Evolutionary conservation across 2,797 vertebrate species (phyloP), one percentile per base, ranked within the genome.

Genomic region (Lepidocolaptes lacrymiger): DNA sequence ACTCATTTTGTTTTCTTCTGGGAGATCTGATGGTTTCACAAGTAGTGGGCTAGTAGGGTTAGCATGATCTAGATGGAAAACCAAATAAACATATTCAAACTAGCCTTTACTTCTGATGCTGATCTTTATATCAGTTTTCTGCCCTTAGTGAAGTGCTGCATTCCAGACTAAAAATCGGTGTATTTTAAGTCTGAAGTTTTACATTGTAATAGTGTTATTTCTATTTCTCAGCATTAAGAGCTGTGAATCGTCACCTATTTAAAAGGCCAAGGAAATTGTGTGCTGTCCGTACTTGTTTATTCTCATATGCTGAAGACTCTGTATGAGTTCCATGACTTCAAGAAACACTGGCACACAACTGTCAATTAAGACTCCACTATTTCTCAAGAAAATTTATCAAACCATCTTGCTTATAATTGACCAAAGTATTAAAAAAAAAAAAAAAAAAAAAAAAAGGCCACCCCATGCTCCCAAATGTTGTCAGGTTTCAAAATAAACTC

Each of bases 11-110:
- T 97, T 98, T 97, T 99, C 99, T 97, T 99, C 99, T 6, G 98
- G 98, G 91, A 99, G 98, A 91, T 99, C 99, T 64, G 99, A 98
- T 39, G 99, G 98, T 96, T 99, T 99, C 64, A 98, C 97, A 95
- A 99, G 98, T 80, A 99, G 97, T 21, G 99, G 99, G 94, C 99
- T 99, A 49, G 99, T 99, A 17, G 99, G 99, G 97, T 99, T 99
- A 87, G 98, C 98, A 94, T 99, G 98, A 97, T 99, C 99, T 99
- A 91, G 46, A 96, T 6, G 22, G 58, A 92, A 93, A 95, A 95
- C 89, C 48, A 92, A 89, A 80, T 41, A 34, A 68, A 61, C 4
- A 24, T 46, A 75, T 26, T 76, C 43, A 62, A 92, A 68, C 10
- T 7, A 79, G 27, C 15, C 30, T 85, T 92, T 61, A 85, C 26